These are phyloP conservation scores for Synanthedon tipuliformis DNA, from an alignment of 2,888 invertebrate species.

Conservation along the genomic window DNA sequence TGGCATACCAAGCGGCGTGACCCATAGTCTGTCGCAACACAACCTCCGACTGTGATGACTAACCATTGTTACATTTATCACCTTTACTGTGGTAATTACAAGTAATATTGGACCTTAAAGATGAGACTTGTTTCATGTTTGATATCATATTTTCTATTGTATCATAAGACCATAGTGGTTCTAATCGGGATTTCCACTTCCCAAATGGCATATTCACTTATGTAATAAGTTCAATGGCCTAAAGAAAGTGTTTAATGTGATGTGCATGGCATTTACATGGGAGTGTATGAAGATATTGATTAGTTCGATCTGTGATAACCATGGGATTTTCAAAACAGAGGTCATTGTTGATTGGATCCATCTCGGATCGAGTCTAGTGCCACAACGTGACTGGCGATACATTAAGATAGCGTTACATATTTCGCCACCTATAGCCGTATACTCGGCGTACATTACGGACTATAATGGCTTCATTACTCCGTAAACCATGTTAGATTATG, in stretches of 20 bases:
- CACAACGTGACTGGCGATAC: constrained; percentile 43
- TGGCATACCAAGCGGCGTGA: constrained; percentile 56
- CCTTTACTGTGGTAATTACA: background rate
- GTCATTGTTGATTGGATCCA: constrained; percentile 6
- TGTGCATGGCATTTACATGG: too few species aligned
- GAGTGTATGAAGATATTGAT: too few species aligned
- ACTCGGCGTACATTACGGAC: constrained; percentile 16
- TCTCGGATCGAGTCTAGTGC: constrained; percentile 19
- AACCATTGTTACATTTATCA: background rate
- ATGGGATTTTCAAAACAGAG: constrained; percentile 1
- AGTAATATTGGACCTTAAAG: too few species aligned
- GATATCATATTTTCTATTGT: too few species aligned
- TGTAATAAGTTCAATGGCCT: too few species aligned
- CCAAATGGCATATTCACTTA: too few species aligned
- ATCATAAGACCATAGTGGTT: too few species aligned
- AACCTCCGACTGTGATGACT: constrained; percentile 2
- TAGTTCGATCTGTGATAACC: too few species aligned
- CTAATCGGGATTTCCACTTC: too few species aligned
- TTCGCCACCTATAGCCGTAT: constrained; percentile 40
- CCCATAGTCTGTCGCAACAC: constrained; percentile 17
- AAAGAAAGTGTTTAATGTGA: too few species aligned
- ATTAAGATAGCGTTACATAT: constrained; percentile 52
- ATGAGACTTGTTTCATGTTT: too few species aligned
- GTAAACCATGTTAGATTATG: constrained; percentile 28
- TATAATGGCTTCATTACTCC: constrained; percentile 49